phyloP scores from a whole-genome alignment of 1,140 invertebrate genomes.

The Saccostrea glomerata region DNA sequence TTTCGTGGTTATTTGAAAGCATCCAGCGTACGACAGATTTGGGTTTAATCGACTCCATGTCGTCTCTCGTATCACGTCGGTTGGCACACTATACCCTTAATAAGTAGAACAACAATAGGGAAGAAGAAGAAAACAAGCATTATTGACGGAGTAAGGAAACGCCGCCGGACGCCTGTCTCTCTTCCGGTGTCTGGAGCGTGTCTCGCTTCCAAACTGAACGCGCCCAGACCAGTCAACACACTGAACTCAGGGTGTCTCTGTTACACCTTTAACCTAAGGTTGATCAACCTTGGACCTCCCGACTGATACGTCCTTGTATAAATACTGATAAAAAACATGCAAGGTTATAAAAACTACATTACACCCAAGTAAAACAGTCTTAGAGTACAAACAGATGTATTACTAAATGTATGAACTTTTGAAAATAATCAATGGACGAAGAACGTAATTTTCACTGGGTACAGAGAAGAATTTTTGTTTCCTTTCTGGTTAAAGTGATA shows the following conservation, averaged over 20 bases:
- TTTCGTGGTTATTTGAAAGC: conserved; percentile 23
- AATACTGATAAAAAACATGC: not conserved
- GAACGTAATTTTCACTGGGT: not conserved
- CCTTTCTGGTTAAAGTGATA: not conserved
- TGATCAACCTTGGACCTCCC: conserved; percentile 12
- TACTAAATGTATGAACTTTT: not conserved
- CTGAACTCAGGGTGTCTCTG: not conserved
- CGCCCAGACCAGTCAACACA: not conserved
- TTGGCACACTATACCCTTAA: not conserved
- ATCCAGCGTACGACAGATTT: not conserved
- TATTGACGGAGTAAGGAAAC: conserved; percentile 26
- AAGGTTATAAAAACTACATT: not conserved
- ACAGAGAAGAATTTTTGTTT: not conserved
- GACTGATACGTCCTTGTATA: not conserved
- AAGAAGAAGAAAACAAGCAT: not conserved
- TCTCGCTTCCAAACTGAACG: conserved; percentile 17
- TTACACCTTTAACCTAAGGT: not conserved
- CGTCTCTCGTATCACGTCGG: not conserved
- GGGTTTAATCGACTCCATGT: conserved; percentile 18
- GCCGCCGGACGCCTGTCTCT: conserved; percentile 8
- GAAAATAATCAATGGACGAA: not conserved
- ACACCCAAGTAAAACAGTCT: not conserved
- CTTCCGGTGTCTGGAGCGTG: conserved; percentile 25
- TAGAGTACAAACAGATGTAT: conserved; percentile 15
- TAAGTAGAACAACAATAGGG: not conserved